Conservation (phyloP, 2,113 vertebrate genomes). For the Tretioscincus oriximinensis region DNA sequence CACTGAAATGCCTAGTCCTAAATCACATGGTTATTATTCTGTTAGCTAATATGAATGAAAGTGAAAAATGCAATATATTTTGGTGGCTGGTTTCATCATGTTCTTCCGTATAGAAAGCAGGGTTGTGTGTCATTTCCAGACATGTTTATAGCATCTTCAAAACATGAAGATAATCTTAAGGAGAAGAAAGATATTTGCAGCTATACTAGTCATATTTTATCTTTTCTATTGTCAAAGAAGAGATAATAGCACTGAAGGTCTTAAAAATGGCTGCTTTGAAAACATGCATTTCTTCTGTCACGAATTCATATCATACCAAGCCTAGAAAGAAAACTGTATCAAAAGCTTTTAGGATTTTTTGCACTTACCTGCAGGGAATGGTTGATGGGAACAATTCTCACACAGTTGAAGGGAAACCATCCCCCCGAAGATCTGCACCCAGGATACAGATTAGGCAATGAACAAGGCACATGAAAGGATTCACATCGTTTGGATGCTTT, state of each 20-base stretch:
- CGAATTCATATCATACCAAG: slow-evolving; percentile 1
- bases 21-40: slow-evolving; percentile 56
- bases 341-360: too few species aligned
- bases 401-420: too few species aligned
- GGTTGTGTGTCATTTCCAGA: slow-evolving; percentile 53
- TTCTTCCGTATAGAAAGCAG: slow-evolving; percentile 46
- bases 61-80: slow-evolving; percentile 66
- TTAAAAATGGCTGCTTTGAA: slow-evolving; percentile 14
- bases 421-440: too few species aligned
- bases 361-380: too few species aligned
- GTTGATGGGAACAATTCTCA: too few species aligned
- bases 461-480: too few species aligned
- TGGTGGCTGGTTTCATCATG: slow-evolving; percentile 62
- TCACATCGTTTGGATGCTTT: too few species aligned
- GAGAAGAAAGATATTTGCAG: background rate
- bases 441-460: too few species aligned
- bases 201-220: slow-evolving; percentile 32
- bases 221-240: slow-evolving; percentile 6
- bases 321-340: background rate
- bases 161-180: slow-evolving; percentile 54
- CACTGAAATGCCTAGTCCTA: slow-evolving; percentile 48
- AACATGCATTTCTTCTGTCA: background rate
- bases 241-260: slow-evolving; percentile 18
- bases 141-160: slow-evolving; percentile 44
- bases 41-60: slow-evolving; percentile 54